These are phyloP conservation scores for Atta cephalotes DNA, from an alignment of 1,140 invertebrate species.

Conservation along the genomic window DNA sequence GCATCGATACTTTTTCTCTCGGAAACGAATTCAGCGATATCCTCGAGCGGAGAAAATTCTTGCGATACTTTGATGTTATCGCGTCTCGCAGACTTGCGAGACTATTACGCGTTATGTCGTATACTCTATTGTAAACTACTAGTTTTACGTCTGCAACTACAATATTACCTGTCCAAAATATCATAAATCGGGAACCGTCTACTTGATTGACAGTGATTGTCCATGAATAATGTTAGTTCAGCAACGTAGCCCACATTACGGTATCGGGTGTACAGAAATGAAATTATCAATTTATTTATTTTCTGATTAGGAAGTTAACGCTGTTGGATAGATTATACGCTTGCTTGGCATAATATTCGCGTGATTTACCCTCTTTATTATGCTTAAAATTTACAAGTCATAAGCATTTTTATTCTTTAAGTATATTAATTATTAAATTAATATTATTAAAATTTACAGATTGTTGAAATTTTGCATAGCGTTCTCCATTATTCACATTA, in stretches of 20 bases:
- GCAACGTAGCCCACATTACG: not conserved
- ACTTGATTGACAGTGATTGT: slow-evolving; percentile 1
- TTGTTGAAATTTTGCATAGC: not conserved
- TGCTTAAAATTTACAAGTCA: not conserved
- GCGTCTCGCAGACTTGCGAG: not conserved
- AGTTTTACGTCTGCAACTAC: not conserved
- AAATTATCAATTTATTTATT: not conserved
- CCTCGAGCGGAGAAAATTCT: slow-evolving; percentile 39
- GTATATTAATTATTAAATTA: too few species aligned
- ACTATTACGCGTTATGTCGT: slow-evolving; percentile 29
- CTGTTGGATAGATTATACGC: not conserved
- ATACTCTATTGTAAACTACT: not conserved
- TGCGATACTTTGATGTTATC: slow-evolving; percentile 33
- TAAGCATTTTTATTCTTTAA: slow-evolving; percentile 8
- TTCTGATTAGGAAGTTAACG: not conserved
- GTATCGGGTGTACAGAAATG: not conserved
- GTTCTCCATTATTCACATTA: not conserved
- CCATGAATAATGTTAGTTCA: not conserved
- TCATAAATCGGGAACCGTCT: slow-evolving; percentile 25
- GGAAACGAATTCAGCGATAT: slow-evolving; percentile 48
- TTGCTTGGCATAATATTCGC: not conserved
- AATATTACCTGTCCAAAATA: not conserved
- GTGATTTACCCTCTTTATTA: not conserved
- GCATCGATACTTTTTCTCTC: slow-evolving; percentile 62
- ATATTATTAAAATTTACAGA: not conserved